Evolutionary conservation across 1,140 invertebrate species (phyloP).

Genomic region (Periplaneta americana): DNA sequence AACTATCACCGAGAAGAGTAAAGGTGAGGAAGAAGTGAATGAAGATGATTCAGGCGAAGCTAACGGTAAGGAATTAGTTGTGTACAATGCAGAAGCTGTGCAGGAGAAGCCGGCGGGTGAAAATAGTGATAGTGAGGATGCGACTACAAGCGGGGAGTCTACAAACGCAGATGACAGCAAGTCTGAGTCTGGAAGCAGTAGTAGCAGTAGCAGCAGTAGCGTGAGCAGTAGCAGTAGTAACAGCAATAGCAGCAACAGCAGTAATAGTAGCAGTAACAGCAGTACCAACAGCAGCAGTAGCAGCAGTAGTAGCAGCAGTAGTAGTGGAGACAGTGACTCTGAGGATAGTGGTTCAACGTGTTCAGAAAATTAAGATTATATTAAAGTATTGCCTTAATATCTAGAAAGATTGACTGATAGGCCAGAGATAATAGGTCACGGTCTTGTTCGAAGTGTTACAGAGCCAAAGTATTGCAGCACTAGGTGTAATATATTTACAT

Average conservation of each 20-base stretch:
- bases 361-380: background rate
- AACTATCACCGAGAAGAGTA: background rate
- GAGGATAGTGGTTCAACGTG: background rate
- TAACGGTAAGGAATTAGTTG: background rate
- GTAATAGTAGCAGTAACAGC: background rate
- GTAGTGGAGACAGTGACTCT: background rate
- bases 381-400: background rate
- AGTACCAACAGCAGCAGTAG: background rate
- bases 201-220: background rate
- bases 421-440: no score
- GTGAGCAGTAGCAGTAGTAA: background rate
- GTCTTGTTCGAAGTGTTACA: background rate
- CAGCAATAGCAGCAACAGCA: background rate
- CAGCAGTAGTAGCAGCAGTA: background rate
- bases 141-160: background rate
- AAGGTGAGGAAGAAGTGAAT: no score
- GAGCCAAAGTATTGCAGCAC: background rate
- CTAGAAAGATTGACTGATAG: background rate
- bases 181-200: background rate
- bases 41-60: background rate
- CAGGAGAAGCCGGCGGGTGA: background rate
- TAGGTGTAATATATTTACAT: background rate
- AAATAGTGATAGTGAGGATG: background rate
- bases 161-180: background rate
- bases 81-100: background rate